Conservation (phyloP, 2,113 vertebrate genomes). For the Lamprotornis superbus region DNA sequence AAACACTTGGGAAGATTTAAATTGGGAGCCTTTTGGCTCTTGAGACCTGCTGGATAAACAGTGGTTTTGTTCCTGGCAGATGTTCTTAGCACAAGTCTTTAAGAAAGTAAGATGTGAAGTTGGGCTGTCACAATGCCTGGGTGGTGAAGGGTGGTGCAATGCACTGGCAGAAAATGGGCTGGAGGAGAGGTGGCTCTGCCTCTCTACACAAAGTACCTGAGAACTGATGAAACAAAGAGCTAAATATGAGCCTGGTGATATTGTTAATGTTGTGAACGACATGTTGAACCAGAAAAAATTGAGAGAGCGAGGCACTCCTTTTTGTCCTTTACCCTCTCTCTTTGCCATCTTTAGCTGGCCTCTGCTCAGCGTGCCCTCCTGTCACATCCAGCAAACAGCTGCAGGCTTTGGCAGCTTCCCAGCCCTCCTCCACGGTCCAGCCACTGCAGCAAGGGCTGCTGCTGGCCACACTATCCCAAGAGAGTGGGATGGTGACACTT, state of each 20-base stretch:
- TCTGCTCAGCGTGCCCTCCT: background rate
- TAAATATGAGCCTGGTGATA: background rate
- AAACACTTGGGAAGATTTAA: background rate
- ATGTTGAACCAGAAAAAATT: background rate
- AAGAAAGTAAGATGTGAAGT: background rate
- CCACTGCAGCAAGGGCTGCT: background rate
- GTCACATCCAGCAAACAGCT: background rate
- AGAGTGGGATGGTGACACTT: background rate
- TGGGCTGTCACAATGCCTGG: background rate
- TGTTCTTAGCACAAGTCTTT: background rate
- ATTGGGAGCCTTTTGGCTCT: background rate
- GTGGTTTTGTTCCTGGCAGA: background rate
- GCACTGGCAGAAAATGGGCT: background rate
- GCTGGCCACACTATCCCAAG: rapidly evolving
- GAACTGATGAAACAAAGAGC: background rate
- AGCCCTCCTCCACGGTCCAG: background rate
- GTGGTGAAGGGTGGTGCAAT: rapidly evolving
- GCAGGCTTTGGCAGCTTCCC: background rate
- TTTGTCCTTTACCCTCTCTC: background rate
- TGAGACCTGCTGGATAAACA: background rate
- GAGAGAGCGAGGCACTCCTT: rapidly evolving
- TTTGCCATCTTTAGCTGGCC: background rate
- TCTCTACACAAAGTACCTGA: background rate
- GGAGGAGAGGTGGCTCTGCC: background rate
- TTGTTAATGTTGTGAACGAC: rapidly evolving